Percentiles rank a stretch among this genome's conserved stretches.
Evolutionary conservation across 30 jellyfish, hydroid and myxozoan genomes (phyloP).

Genomic region (Cassiopea andromeda): DNA sequence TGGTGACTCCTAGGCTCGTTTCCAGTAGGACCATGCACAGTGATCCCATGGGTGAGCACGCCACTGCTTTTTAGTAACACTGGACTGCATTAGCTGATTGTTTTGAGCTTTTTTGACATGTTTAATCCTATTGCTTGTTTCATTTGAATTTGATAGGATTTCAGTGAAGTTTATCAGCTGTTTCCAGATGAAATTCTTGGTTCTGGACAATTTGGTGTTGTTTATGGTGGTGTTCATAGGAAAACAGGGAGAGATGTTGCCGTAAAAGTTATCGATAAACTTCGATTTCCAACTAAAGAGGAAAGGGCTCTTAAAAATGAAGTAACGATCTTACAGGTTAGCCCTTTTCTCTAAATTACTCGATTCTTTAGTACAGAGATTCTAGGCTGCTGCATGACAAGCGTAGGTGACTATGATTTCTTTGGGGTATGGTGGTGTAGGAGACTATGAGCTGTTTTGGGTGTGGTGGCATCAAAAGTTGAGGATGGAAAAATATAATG

Average conservation of each 20-base stretch:
- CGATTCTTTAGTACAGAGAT: too few species aligned
- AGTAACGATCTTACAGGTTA: slow-evolving; percentile 93
- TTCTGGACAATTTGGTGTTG: slow-evolving; percentile 99
- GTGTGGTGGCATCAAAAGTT: too few species aligned
- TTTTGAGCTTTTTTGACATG: background rate
- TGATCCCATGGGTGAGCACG: too few species aligned
- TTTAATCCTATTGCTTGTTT: background rate
- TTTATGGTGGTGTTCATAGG: slow-evolving; percentile 98
- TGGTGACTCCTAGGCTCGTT: too few species aligned
- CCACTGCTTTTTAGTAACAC: too few species aligned
- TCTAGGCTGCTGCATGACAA: too few species aligned
- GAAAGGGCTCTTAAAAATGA: slow-evolving; percentile 97
- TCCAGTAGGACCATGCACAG: too few species aligned
- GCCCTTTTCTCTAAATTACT: background rate
- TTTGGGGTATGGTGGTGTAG: too few species aligned
- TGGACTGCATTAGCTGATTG: too few species aligned
- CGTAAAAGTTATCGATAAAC: slow-evolving; percentile 91
- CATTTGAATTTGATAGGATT: slow-evolving; percentile 65
- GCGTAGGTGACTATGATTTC: too few species aligned
- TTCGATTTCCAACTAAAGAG: slow-evolving; percentile 95
- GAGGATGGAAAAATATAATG: too few species aligned
- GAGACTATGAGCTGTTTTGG: too few species aligned
- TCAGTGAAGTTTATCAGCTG: slow-evolving; percentile 95
- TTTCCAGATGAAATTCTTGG: slow-evolving; percentile 98
- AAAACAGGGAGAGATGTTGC: slow-evolving; percentile 98